Base-by-base conservation (phyloP, 2,797 vertebrate genomes). In the Cirrhinus molitorella region DNA sequence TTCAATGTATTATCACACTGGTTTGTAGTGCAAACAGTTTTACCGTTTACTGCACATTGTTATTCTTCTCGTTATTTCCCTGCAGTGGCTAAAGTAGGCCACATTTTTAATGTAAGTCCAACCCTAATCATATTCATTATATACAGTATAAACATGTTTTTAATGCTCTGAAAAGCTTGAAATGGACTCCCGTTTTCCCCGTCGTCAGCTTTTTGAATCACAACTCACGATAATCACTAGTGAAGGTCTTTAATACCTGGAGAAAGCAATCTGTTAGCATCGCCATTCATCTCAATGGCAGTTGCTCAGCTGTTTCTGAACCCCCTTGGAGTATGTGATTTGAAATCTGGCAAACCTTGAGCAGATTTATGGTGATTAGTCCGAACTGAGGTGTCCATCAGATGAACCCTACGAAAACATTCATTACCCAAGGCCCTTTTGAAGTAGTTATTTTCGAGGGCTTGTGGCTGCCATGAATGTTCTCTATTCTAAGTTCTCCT, bases 261-360 rank as follows among this genome's bases (percentile, higher is more conserved):
- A 72, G 47, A 51, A 72, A 34, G 25, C 5, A 6, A 51, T 72
- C 70, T 12, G 16, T 31, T 63, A 21, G 40, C 55, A 19, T 61
- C 45, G 23, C 25, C 40, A 63, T 63, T 78, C 17, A 65, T 63
- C 75, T 63, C 17, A 45, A 77, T 31, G 74, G 40, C 57, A 45
- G 23, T 11, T 28, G 45, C 45, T 72, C 47, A 72, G 40, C 57
- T 61, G 37, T 16, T 61, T 43, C 23, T n/a, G 40, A 16, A 21
- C 57, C 75, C 23, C 72, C 31, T 55, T 21, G 7, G 55, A 55
- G 49, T 53, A 34, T 40, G 34, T 74, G 6, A 74, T 74, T 21
- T 61, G 40, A 78, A 78, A 45, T 65, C 40, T 28, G 57, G 16
- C 63, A 43, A 77, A 63, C 57, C 74, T 63, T 77, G 75, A 65